phyloP scores from a whole-genome alignment of 2,888 invertebrate genomes.

The Drosophila mercatorum region DNA sequence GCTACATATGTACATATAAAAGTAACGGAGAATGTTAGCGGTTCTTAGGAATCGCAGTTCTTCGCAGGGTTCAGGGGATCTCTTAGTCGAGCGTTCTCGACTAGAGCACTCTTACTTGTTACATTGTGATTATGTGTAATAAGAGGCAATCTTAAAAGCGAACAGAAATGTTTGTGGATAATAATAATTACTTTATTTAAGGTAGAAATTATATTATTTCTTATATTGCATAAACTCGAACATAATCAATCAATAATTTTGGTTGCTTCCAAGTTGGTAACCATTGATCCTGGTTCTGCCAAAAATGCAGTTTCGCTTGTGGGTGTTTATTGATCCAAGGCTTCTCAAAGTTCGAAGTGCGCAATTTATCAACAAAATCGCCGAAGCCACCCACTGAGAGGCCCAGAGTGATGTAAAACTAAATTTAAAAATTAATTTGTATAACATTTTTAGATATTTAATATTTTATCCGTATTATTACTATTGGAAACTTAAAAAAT shows the following conservation, averaged over 20 bases:
- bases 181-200: background rate
- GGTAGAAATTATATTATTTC: background rate
- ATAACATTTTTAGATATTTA: background rate
- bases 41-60: too few species aligned
- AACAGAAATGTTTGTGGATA: too few species aligned
- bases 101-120: too few species aligned
- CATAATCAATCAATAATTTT: conserved; percentile 79
- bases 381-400: conserved; percentile 91
- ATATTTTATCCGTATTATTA: background rate
- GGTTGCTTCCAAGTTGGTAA: conserved; percentile 88
- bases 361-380: conserved; percentile 87
- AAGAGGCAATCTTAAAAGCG: too few species aligned
- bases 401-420: conserved; percentile 92
- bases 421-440: conserved; percentile 22
- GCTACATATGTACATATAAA: too few species aligned
- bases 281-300: conserved; percentile 88
- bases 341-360: conserved; percentile 84
- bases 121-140: too few species aligned
- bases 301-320: conserved; percentile 89
- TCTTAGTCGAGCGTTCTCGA: too few species aligned
- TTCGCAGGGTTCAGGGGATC: too few species aligned
- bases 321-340: conserved; percentile 90
- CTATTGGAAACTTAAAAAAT: too few species aligned
- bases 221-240: conserved; percentile 81
- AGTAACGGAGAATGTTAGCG: too few species aligned